Percentiles rank a stretch among this genome's conserved stretches.
Conservation (phyloP, 1,140 invertebrate species). For the Trissolcus basalis region DNA sequence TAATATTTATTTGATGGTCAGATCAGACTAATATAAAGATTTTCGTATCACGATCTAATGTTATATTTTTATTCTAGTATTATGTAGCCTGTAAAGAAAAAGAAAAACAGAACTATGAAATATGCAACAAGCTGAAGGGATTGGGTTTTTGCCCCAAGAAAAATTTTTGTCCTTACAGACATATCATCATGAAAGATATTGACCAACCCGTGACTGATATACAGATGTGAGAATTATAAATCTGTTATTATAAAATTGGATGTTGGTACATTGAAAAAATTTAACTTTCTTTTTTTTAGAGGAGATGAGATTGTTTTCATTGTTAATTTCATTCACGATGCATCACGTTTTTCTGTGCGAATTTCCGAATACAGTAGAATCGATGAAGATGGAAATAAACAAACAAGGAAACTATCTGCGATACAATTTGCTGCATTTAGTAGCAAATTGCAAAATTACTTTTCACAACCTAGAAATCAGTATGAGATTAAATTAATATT, state of each 20-base stretch:
- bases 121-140: conserved; percentile 69
- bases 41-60: conserved; percentile 13
- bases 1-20: not conserved
- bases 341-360: conserved; percentile 68
- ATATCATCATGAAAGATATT: conserved; percentile 62
- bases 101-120: conserved; percentile 61
- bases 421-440: conserved; percentile 4
- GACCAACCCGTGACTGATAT: conserved; percentile 65
- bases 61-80: conserved; percentile 51
- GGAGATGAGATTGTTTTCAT: conserved; percentile 65
- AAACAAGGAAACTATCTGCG: conserved; percentile 2
- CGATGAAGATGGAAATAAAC: conserved; percentile 23
- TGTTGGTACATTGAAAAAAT: conserved; percentile 8
- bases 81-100: conserved; percentile 61
- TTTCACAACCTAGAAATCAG: conserved; percentile 18
- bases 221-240: conserved; percentile 51
- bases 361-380: conserved; percentile 59
- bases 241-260: conserved; percentile 1
- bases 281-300: conserved; percentile 52
- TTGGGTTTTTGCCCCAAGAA: conserved; percentile 67
- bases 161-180: conserved; percentile 63
- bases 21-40: no score
- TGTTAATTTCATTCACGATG: conserved; percentile 64
- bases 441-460: conserved; percentile 25
- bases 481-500: conserved; percentile 4